Conservation (phyloP, 2,113 vertebrate species). For the Apus apus region DNA sequence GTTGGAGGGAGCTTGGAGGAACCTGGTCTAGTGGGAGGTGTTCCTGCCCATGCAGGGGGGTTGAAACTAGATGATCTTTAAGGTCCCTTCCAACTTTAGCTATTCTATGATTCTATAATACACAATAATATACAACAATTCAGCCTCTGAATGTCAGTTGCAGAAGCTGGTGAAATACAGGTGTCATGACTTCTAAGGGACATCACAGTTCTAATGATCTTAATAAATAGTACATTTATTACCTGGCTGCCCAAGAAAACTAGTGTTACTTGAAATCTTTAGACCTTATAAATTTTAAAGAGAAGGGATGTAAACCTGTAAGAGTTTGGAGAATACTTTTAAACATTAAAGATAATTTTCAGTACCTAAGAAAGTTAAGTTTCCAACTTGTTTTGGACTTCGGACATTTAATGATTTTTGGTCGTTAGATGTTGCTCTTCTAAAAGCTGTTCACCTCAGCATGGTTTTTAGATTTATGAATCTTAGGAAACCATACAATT, state of each 20-base stretch:
- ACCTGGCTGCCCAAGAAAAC: constrained; percentile 13
- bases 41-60: no score
- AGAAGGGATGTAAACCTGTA: not conserved
- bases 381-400: not conserved
- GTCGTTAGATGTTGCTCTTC: not conserved
- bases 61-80: no score
- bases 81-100: no score
- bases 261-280: not conserved
- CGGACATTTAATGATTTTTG: not conserved
- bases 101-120: no score
- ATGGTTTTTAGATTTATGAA: not conserved
- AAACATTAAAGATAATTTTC: not conserved
- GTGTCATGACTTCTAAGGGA: not conserved
- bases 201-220: not conserved
- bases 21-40: no score
- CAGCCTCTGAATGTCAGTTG: not conserved
- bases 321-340: not conserved
- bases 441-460: not conserved
- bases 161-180: not conserved
- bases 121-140: not conserved
- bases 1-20: no score
- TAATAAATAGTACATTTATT: not conserved
- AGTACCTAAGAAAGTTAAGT: not conserved
- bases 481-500: not conserved
- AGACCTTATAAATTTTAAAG: not conserved